phyloP scores from a whole-genome alignment of 2,888 invertebrate species.

The Drosophila monieri region DNA sequence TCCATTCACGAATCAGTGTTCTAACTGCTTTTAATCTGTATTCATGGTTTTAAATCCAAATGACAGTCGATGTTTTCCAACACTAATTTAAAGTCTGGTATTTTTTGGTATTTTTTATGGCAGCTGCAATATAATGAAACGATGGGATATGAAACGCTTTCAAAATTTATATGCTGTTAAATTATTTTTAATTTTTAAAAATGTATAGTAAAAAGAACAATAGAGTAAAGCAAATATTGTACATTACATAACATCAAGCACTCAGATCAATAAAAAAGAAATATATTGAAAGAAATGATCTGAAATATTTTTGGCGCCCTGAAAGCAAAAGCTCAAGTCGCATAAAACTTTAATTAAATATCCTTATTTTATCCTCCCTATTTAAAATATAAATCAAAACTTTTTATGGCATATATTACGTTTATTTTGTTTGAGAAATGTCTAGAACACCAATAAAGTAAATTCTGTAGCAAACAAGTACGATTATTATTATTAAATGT shows the following conservation, averaged over 20 bases:
- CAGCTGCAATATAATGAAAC: neutral
- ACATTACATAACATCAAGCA: no score
- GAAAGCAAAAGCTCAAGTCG: no score
- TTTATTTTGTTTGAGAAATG: slow-evolving; percentile 38
- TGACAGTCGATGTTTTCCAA: neutral
- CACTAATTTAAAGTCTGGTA: neutral
- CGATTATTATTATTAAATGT: slow-evolving; percentile 15
- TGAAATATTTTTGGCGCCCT: no score
- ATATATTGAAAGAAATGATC: neutral
- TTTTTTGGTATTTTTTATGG: neutral
- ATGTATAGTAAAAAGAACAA: neutral
- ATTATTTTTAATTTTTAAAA: no score
- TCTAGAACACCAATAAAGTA: slow-evolving; percentile 47
- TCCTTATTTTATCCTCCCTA: neutral
- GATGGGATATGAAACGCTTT: neutral
- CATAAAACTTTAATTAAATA: no score
- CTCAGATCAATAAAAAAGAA: neutral
- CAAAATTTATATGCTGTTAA: no score
- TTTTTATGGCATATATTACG: slow-evolving; percentile 21
- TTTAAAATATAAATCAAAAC: neutral
- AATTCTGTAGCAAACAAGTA: slow-evolving; percentile 37
- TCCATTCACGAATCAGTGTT: no score
- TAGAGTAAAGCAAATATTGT: no score
- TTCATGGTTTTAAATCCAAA: no score
- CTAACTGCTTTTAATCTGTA: no score